Evolutionary conservation across 1,140 invertebrate species (phyloP).

Genomic region (Pentalonia nigronervosa): DNA sequence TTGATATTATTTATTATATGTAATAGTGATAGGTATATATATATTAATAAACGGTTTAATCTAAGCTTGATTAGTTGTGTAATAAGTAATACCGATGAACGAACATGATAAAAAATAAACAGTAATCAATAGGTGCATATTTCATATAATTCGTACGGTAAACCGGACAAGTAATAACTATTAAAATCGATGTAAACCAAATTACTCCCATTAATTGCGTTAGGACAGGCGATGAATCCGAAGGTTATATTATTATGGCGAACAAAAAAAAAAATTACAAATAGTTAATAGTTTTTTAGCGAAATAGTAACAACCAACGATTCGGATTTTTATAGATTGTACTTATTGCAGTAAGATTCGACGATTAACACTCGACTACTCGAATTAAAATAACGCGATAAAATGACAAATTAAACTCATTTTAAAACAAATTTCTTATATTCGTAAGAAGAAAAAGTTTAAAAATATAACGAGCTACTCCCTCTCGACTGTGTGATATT

Average conservation of each 20-base stretch:
- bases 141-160: background rate
- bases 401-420: background rate
- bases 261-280: background rate
- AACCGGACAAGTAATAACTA: background rate
- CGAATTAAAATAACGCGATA: background rate
- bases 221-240: background rate
- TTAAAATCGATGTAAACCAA: background rate
- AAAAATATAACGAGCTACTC: background rate
- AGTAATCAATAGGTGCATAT: background rate
- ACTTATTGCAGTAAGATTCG: too few relatives aligned
- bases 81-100: background rate
- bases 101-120: background rate
- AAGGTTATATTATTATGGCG: background rate
- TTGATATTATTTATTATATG: too few relatives aligned
- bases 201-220: background rate
- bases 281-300: background rate
- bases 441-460: background rate
- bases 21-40: background rate
- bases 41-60: background rate
- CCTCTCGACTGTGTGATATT: background rate
- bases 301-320: background rate
- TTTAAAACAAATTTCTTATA: background rate
- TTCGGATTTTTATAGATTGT: background rate
- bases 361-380: background rate
- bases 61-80: background rate